phyloP scores from a whole-genome alignment of 2,888 invertebrate genomes.

The Entomobrya multifasciata region DNA sequence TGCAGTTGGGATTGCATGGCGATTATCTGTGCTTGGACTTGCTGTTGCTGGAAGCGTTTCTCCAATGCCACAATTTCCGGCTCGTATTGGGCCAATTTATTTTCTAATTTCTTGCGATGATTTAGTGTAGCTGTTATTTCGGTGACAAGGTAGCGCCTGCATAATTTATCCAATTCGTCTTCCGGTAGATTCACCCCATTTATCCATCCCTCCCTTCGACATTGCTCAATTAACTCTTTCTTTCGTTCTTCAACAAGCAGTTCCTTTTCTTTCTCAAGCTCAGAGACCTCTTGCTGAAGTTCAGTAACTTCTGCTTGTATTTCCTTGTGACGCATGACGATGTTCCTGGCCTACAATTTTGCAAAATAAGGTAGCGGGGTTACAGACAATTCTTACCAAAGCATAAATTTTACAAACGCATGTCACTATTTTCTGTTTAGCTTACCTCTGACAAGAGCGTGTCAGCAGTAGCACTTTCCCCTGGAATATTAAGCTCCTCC shows the following conservation, averaged over 20 bases:
- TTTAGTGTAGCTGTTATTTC: slow-evolving; percentile 93
- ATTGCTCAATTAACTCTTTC: slow-evolving; percentile 87
- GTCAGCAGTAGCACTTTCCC: slow-evolving; percentile 78
- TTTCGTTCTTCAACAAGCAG: slow-evolving; percentile 87
- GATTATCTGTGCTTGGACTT: slow-evolving; percentile 70
- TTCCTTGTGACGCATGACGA: slow-evolving; percentile 95
- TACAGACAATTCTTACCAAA: not conserved
- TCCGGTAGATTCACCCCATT: slow-evolving; percentile 80
- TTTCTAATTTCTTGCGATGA: slow-evolving; percentile 91
- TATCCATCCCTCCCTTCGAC: slow-evolving; percentile 82
- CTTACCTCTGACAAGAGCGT: slow-evolving; percentile 78
- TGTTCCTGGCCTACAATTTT: slow-evolving; percentile 83
- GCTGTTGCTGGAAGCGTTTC: slow-evolving; percentile 84
- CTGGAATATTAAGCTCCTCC: slow-evolving; percentile 87
- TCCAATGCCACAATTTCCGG: slow-evolving; percentile 89
- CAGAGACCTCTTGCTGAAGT: slow-evolving; percentile 88
- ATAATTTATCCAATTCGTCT: slow-evolving; percentile 79
- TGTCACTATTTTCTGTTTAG: not conserved
- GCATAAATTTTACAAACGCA: not conserved
- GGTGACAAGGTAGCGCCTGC: slow-evolving; percentile 81
- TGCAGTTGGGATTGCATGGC: slow-evolving; percentile 73
- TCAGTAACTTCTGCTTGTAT: slow-evolving; percentile 93
- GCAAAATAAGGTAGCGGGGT: slow-evolving; percentile 10
- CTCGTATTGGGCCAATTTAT: slow-evolving; percentile 89
- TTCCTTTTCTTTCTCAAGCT: slow-evolving; percentile 89